Evolutionary conservation across 2,113 vertebrate species (phyloP), one percentile per base, ranked within the genome.

Genomic region (Helogale parvula): DNA sequence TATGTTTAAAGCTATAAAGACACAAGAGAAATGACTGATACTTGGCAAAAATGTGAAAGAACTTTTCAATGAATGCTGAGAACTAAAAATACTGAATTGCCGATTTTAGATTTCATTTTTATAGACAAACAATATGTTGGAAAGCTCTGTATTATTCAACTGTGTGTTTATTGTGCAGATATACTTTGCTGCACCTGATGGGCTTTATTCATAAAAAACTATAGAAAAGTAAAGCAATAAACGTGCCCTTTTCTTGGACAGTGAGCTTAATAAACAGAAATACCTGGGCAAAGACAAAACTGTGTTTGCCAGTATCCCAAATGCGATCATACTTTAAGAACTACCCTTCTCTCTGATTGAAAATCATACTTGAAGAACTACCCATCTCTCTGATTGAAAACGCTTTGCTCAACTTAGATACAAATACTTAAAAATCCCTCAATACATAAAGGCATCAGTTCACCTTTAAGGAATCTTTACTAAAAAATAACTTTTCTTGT

Each of bases 71-170:
- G 31, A 41, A 11, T 50, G 82, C n/a, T n/a, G 15, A 89, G 89
- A 50, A 17, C 25, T 68, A 33, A 45, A 31, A 57, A 4, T 45
- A 89, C 3, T 52, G 15, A 54, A n/a, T 83, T 41, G 14, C 41
- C 3, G 41, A 19, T 21, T 68, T 60, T 89, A 15, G 81, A 54
- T 95, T 84, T 95, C 65, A 9, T 72, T 77, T 79, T 82, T 14
- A 54, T n/a, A 95, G 33, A 69, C 52, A 88, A 82, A 13, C 6
- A 33, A 11, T 19, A 11, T 12, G 12, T 69, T 52, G 16, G 57
- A 47, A n/a, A 81, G 0, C 29, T 65, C 8, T 41, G 2, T 17
- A 19, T 13, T 5, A 82, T 10, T 2, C 0, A 38, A 31, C 8
- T 13, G 38, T 3, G 35, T 31, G 25, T 71, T 45, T n/a, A 2